phyloP scores from a whole-genome alignment of 1,140 invertebrate species.

The Drosophila ficusphila region DNA sequence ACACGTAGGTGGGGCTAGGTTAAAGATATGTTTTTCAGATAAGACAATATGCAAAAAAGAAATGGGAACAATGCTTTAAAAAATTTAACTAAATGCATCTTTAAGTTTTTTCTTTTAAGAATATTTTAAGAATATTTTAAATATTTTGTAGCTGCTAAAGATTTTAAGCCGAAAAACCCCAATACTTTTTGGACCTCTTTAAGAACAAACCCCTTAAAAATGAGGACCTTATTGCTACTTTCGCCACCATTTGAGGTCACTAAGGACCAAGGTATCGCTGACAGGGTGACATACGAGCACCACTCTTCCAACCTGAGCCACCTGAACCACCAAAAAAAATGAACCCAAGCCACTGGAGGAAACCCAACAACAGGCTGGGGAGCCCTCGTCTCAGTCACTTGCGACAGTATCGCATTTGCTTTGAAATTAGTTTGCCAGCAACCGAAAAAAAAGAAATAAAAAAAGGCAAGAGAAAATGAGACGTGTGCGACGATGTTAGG shows the following conservation, averaged over 20 bases:
- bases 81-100: too few relatives aligned
- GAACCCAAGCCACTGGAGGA: conserved; percentile 15
- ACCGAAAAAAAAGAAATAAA: neutral
- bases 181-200: too few relatives aligned
- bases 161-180: too few relatives aligned
- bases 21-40: conserved; percentile 8
- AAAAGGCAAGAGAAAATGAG: conserved; percentile 28
- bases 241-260: conserved; percentile 2
- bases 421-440: conserved; percentile 62
- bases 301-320: neutral
- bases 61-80: neutral
- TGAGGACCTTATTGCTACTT: neutral
- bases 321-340: conserved; percentile 12
- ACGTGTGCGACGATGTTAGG: conserved; percentile 50
- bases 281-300: conserved; percentile 23
- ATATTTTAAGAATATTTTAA: too few relatives aligned
- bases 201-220: too few relatives aligned
- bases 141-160: too few relatives aligned
- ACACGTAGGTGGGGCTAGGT: conserved; percentile 19
- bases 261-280: conserved; percentile 18
- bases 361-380: conserved; percentile 48
- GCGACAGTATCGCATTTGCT: conserved; percentile 60
- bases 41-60: neutral
- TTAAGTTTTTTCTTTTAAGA: too few relatives aligned
- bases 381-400: conserved; percentile 31